Evolutionary conservation across 2,888 invertebrate species (phyloP).

Genomic region (Lepidocyrtoides sp.): DNA sequence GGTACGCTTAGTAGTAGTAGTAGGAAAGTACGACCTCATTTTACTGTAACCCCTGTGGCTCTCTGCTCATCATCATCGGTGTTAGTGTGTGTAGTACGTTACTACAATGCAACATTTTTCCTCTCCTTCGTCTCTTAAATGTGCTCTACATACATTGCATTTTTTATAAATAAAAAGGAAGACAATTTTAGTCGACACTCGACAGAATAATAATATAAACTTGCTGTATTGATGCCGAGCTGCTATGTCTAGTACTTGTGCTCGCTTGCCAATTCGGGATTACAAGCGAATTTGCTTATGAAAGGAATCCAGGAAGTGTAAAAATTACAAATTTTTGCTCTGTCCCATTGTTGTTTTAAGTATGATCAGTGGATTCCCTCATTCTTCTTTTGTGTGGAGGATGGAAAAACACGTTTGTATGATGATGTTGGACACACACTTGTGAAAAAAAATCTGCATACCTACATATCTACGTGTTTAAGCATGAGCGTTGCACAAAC

Average conservation of each 20-base stretch:
- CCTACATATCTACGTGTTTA: neutral
- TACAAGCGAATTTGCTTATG: constrained; percentile 35
- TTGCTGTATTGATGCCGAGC: neutral
- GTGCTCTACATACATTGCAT: neutral
- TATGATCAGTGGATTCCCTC: neutral
- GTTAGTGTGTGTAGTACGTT: neutral
- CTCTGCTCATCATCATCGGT: constrained; percentile 1
- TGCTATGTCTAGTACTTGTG: neutral
- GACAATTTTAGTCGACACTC: neutral
- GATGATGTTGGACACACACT: neutral
- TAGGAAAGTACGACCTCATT: constrained; percentile 64
- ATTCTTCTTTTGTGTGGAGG: no score
- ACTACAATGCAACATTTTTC: no score
- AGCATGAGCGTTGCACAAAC: constrained; percentile 9
- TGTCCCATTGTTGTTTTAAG: constrained; percentile 17
- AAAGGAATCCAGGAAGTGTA: constrained; percentile 68
- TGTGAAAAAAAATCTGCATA: neutral
- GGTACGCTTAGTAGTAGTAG: neutral
- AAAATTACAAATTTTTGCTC: constrained; percentile 23
- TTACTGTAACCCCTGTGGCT: constrained; percentile 40
- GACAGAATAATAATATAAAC: neutral
- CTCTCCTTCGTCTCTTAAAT: no score
- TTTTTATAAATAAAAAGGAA: constrained; percentile 29
- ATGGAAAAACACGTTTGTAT: neutral
- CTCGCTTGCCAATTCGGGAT: constrained; percentile 56